Evolutionary conservation across 2,797 vertebrate genomes (phyloP).

Genomic region (Rhinella marina): DNA sequence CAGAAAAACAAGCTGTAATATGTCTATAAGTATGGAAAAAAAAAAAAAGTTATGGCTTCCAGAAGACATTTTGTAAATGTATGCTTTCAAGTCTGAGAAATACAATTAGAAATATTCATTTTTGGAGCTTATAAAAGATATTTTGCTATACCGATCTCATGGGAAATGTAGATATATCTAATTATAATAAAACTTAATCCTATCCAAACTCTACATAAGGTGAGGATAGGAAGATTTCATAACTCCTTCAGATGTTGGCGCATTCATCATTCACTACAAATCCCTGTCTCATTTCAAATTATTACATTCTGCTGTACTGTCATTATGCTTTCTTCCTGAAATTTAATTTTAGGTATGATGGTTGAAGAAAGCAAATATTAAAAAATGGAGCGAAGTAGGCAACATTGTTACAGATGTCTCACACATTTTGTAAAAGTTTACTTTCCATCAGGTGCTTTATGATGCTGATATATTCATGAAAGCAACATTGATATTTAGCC

Average conservation of each 20-base stretch:
- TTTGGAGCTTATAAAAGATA: background rate
- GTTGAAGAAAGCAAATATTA: background rate
- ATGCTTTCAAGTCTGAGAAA: too few species aligned
- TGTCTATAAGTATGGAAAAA: too few species aligned
- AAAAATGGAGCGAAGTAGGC: background rate
- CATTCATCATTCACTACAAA: constrained; percentile 21
- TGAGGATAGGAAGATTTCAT: background rate
- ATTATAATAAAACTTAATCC: background rate
- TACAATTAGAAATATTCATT: background rate
- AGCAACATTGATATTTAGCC: too few species aligned
- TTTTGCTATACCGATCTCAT: background rate
- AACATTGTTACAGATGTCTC: background rate
- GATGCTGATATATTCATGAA: too few species aligned
- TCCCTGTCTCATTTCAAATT: constrained; percentile 13
- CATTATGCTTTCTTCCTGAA: background rate
- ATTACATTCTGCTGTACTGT: background rate
- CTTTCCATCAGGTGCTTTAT: too few species aligned
- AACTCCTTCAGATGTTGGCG: background rate
- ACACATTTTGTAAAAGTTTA: background rate
- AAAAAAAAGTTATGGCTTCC: too few species aligned
- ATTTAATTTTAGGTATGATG: background rate
- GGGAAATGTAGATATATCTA: background rate
- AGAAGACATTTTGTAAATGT: too few species aligned
- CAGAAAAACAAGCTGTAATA: too few species aligned
- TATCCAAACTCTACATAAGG: background rate